Percentiles rank a stretch among this genome's conserved stretches.
phyloP scores from a whole-genome alignment of 2,888 invertebrate genomes.

The Neoitamus cyanurus region DNA sequence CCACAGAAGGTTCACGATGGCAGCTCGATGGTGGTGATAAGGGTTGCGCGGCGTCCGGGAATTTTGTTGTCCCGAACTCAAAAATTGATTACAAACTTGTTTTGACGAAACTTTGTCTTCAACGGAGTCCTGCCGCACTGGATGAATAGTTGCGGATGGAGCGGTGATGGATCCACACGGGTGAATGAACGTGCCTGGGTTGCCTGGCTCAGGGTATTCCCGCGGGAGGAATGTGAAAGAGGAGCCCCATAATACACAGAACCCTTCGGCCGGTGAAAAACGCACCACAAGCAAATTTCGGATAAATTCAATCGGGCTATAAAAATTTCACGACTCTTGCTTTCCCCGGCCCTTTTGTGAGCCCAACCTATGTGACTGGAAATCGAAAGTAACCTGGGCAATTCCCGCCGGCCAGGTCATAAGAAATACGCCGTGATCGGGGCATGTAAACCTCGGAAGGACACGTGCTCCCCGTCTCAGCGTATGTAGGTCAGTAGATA shows the following conservation, averaged over 20 bases:
- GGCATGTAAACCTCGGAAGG: background rate
- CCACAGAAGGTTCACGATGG: background rate
- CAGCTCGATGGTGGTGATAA: background rate
- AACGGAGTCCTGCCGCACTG: background rate
- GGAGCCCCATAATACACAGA: background rate
- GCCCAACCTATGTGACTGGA: conserved; percentile 21
- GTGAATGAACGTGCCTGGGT: background rate
- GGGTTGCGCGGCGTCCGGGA: background rate
- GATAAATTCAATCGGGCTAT: conserved; percentile 25
- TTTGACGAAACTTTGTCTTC: conserved; percentile 40
- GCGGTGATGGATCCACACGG: background rate
- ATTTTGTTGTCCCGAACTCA: conserved; percentile 25
- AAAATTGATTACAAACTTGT: conserved; percentile 43
- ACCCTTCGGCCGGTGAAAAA: background rate
- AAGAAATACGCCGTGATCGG: background rate
- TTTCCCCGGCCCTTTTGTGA: background rate
- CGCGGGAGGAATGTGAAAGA: background rate
- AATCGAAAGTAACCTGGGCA: conserved; percentile 6
- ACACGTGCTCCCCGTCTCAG: background rate
- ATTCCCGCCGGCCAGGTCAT: background rate
- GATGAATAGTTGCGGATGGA: background rate
- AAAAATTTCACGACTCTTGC: conserved; percentile 29
- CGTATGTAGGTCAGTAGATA: conserved; percentile 35
- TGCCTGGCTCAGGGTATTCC: background rate
- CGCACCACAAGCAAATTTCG: conserved; percentile 1